Base-by-base conservation (phyloP, 2,797 vertebrate species). In the Tapera naevia region DNA sequence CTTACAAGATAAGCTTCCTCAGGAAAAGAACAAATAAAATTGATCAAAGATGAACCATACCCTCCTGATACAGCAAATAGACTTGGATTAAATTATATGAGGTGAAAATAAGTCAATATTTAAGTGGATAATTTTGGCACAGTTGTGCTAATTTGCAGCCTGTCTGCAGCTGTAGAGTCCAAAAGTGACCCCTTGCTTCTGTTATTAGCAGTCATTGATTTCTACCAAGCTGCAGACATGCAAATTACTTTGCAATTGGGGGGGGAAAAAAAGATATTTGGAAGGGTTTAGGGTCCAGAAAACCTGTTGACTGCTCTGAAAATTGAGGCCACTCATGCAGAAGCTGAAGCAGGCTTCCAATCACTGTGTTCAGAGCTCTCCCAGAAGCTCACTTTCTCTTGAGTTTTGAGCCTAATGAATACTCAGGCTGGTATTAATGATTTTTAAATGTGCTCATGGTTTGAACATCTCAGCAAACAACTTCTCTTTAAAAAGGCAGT, bases 1-100 rank as follows among this genome's bases (percentile, higher is more conserved):
- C 84, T 90, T 91, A 51, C 2, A 71, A 84, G 48, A 60, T 53
- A 88, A 91, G 53, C 51, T 89, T 90, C 33, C 82, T 73, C 10
- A 1, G 32, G 74, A 93, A 94, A 79, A 91, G 86, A 92, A 90
- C 88, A 85, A 94, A 93, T 48, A 94, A 82, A 80, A 90, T 32
- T 43, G 67, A 93, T 94, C 86, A 93, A 93, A 95, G 95, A 81
- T 54, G 32, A 91, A 32, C 88, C 57, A 21, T 80, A 27, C 37
- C 27, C 71, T 90, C 88, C 72, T 82, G 83, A 65, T 33, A 74
- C 4, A 76, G 64, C 60, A 92, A 93, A 91, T 19, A 89, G 73
- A 69, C 43, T 64, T 5, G 0, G 53, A 85, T 61, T 21, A 91
- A 88, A 88, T 61, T 32, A 81, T 83, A 35, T 5, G 24, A 90